Base-by-base conservation (phyloP, 1,140 invertebrate genomes). In the Solen grandis region DNA sequence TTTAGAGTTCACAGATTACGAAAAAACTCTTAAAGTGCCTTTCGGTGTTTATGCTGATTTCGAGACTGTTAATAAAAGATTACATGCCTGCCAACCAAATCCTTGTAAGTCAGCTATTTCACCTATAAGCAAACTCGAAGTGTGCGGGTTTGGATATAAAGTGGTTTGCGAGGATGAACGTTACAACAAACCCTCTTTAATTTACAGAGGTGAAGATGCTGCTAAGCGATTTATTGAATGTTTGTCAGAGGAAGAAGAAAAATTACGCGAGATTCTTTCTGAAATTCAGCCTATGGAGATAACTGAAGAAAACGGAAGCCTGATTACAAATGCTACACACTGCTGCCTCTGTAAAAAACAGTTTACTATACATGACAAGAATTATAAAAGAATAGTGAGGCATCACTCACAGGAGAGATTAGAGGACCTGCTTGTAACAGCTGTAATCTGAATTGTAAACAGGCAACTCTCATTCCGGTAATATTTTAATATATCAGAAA, bases 401-500 rank as follows among this genome's bases (percentile, higher is more conserved):
- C 60, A 63, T 36, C 60, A 63, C 60, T 63, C 5, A 13, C 60
- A 8, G 60, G 60, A 8, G 60, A 63, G 29, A 35, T 63, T 5
- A 63, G 29, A 8, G 60, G 60, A 5, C 31, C 60, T 13, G 60
- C 60, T 5, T 63, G 60, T 36, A 63, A 63, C 60, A 35, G 29
- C 8, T 63, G 29, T 31, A 63, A 63, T 31, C 60, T 63, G 10
- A 13, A 63, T 5, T 63, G 60, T 31, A 8, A 63, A 35, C 60
- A 63, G 36, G 60, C 60, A 29, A 63, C 29, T 13, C 36, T 14
- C 22, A 83, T 91, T 70, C 90, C 91, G 19, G 80, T 92, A 46
- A 81, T 91, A 77, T 90, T 92, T 70, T 91, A 92, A n/a, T n/a
- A n/a, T n/a, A n/a, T n/a, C n/a, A n/a, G n/a, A n/a, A n/a, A n/a